Conservation (phyloP, 23 tunicate genomes). For the Pegea sp. region DNA sequence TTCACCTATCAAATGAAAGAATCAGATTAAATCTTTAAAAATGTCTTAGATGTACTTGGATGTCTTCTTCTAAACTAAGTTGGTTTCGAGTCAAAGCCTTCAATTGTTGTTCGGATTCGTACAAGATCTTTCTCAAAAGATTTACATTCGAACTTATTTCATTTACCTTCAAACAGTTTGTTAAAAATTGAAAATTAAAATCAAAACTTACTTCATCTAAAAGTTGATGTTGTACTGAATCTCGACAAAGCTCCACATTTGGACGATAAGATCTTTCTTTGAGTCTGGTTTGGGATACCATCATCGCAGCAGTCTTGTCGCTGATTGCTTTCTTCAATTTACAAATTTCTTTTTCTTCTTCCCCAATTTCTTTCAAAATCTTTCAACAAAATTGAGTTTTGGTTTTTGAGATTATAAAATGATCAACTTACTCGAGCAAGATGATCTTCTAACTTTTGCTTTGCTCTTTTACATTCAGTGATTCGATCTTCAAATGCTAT, state of each 20-base stretch:
- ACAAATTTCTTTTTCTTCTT: constrained; percentile 76
- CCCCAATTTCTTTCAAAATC: constrained; percentile 61
- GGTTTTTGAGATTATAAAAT: not conserved
- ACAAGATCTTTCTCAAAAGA: constrained; percentile 19
- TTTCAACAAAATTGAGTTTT: not conserved
- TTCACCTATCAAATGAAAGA: constrained; percentile 36
- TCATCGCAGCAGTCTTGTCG: constrained; percentile 83
- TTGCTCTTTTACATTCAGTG: constrained; percentile 51
- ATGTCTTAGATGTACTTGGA: constrained; percentile 29
- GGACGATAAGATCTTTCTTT: constrained; percentile 57
- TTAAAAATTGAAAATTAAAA: not conserved
- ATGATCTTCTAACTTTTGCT: constrained; percentile 72
- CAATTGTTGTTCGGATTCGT: constrained; percentile 55
- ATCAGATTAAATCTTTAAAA: not conserved
- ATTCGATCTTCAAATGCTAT: constrained; percentile 61
- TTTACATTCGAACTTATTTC: constrained; percentile 67
- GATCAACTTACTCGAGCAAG: constrained; percentile 35
- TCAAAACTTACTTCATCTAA: constrained; percentile 34
- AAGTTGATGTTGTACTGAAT: constrained; percentile 76
- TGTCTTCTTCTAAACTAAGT: constrained; percentile 71
- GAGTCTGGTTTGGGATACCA: constrained; percentile 79
- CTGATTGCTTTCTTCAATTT: constrained; percentile 62
- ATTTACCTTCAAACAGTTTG: constrained; percentile 28
- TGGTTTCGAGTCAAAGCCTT: constrained; percentile 65
- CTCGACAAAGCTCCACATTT: constrained; percentile 85